Base-by-base conservation (phyloP, 2,888 invertebrate species). In the Eristalis intricaria region DNA sequence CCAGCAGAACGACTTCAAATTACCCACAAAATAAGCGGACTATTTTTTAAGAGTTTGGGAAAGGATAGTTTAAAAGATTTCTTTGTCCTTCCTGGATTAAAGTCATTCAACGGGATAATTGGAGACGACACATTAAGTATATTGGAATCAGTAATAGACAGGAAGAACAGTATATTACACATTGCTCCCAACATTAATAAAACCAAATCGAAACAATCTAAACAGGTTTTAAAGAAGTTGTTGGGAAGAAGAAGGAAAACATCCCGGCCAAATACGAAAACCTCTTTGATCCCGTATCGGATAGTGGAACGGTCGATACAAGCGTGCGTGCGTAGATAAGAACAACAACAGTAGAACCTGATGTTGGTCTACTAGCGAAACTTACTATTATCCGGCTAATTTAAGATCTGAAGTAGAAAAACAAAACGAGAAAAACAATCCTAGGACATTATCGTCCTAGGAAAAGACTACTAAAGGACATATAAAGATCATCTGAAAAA, bases 291-390 rank as follows among this genome's bases (percentile, higher is more conserved):
- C 40, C 65, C 23, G 64, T 22, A 23, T 58, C 75, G 15, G 56
- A 75, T 15, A 75, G 75, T 56, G 75, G 75, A 75, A 75, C 64
- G 43, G 23, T 65, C 40, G 74, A 64, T 15, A 74, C 74, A 32
- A 64, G 19, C 23, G n/a, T 61, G 43, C 64, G 40, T 22, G 35
- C 64, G 35, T 23, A 64, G 50, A 64, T 74, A 4, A 66, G 10
- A 75, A 66, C 66, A 7, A 76, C 60, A 60, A 56, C 76, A 22
- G 23, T 29, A 4, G 77, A 63, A 56, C 69, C 68, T 19, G 68
- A 68, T 19, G n/a, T n/a, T n/a, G n/a, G n/a, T 77, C 63, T 10
- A 29, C 77, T 0, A 63, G n/a, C n/a, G n/a, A 77, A 68, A 58
- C 43, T 11, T 77, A 69, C 61, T 43, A 8, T 15, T 77, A 77